These are phyloP conservation scores for Druon quercuslanigerum DNA, from an alignment of 1,140 invertebrate genomes.

Conservation along the genomic window DNA sequence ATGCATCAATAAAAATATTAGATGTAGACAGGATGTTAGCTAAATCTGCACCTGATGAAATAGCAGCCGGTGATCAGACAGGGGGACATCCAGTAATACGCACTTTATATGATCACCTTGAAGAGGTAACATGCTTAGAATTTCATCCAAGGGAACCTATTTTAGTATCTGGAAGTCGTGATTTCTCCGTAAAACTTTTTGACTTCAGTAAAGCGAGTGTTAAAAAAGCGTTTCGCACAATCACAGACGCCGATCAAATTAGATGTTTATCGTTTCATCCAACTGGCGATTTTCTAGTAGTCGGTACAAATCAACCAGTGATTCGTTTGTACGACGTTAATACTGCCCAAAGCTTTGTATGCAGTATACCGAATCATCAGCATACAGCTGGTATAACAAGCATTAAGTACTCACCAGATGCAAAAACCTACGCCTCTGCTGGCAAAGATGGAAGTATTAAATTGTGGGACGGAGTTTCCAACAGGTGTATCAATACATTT, in stretches of 20 bases:
- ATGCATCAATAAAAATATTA: constrained; percentile 98
- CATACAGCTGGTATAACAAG: constrained; percentile 91
- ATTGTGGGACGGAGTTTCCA: constrained; percentile 96
- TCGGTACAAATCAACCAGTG: constrained; percentile 94
- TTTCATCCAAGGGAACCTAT: constrained; percentile 97
- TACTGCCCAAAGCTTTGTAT: constrained; percentile 97
- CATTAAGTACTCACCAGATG: constrained; percentile 87
- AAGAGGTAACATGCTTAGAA: constrained; percentile 97
- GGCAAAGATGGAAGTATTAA: constrained; percentile 97
- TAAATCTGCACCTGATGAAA: constrained; percentile 91
- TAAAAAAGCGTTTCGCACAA: constrained; percentile 97
- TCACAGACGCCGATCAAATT: constrained; percentile 94
- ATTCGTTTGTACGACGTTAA: constrained; percentile 96
- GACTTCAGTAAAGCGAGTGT: constrained; percentile 98
- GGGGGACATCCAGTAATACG: constrained; percentile 98
- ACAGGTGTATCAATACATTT: constrained; percentile 96
- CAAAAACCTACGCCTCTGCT: constrained; percentile 91
- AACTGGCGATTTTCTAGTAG: constrained; percentile 94
- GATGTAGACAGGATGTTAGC: constrained; percentile 99
- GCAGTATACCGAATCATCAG: constrained; percentile 92
- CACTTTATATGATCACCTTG: constrained; percentile 98
- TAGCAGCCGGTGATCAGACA: constrained; percentile 86
- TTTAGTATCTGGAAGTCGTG: constrained; percentile 93
- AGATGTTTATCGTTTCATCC: constrained; percentile 95
- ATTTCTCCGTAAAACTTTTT: constrained; percentile 96